Evolutionary conservation across 1,140 invertebrate genomes (phyloP).

Genomic region (Stenopsyche tienmushanensis): DNA sequence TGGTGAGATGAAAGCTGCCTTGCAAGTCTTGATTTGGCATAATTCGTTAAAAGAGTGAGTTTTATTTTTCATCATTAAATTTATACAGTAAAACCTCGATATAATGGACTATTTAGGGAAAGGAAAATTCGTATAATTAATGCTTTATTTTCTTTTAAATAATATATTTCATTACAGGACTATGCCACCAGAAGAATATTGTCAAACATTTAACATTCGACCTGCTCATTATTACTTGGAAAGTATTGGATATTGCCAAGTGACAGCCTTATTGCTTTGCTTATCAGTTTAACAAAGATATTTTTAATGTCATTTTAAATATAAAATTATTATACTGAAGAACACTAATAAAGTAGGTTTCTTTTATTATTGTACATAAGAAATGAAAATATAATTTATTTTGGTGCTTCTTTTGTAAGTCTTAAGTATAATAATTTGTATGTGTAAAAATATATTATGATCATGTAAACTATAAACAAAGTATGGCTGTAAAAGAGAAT

Average conservation of each 20-base stretch:
- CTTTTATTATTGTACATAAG: no score
- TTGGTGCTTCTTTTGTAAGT: no score
- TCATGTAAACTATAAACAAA: no score
- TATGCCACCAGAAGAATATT: slow-evolving; percentile 4
- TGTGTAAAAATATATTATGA: no score
- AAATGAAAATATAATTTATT: no score
- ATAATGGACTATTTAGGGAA: background rate
- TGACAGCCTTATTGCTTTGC: slow-evolving; percentile 19
- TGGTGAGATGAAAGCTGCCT: slow-evolving; percentile 18
- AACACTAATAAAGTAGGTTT: no score
- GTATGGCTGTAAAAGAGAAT: no score
- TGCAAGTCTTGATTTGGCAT: slow-evolving; percentile 11
- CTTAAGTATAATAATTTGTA: no score
- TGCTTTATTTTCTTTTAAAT: background rate
- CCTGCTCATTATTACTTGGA: slow-evolving; percentile 15
- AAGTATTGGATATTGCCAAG: slow-evolving; percentile 13
- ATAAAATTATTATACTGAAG: no score
- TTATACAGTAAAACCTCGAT: background rate
- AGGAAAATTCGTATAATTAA: background rate
- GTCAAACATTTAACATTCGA: slow-evolving; percentile 16
- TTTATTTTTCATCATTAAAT: background rate
- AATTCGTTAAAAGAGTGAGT: background rate
- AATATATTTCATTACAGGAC: background rate
- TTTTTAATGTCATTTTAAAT: no score
- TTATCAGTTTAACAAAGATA: background rate